Evolutionary conservation across 2,888 invertebrate species (phyloP), one percentile per base, ranked within the genome.

Genomic region (Drosophila subquinaria): DNA sequence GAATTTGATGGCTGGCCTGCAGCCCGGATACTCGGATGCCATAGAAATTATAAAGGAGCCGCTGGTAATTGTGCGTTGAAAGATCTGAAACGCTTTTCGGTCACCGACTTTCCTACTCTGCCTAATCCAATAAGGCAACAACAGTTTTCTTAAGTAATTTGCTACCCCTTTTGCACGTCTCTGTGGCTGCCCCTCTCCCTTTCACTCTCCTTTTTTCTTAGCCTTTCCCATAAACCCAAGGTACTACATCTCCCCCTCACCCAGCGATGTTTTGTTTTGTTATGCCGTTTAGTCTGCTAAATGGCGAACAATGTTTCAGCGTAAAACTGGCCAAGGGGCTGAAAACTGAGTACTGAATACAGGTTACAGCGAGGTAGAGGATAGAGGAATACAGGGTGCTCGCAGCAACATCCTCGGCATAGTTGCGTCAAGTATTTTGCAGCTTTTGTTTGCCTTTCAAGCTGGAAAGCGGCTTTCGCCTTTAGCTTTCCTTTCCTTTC

Each of bases 121-220:
- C 76, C 80, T 87, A 86, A 86, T 89, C 86, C 85, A 89, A 86
- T 86, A 89, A 89, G 85, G 82, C 88, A 86, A 76, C 78, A 88
- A 86, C 86, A 84, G 89, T 87, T 87, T 84, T 76, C 85, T 79
- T 78, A 87, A 87, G 88, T 89, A 87, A 87, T 87, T 87, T 87
- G 82, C 76, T 81, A 72, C 70, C 74, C 84, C 75, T 68, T 73
- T 71, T 65, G 47, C 68, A 56, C 62, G 35, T 23, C 36, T 64
- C 23, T 35, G 17, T 8, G 13, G 35, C 40, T 45, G 17, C 23
- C 9, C 27, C 2, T 8, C 13, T 3, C 33, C 15, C 13, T 17
- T 15, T 8, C 20, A 20, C 23, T 6, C 9, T n/a, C 17, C 23
- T 23, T 23, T 23, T 23, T 23, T 23, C 23, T 23, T 23, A 23